These are phyloP conservation scores for Thalassophryne amazonica DNA, from an alignment of 2,797 vertebrate genomes.

Conservation along the genomic window DNA sequence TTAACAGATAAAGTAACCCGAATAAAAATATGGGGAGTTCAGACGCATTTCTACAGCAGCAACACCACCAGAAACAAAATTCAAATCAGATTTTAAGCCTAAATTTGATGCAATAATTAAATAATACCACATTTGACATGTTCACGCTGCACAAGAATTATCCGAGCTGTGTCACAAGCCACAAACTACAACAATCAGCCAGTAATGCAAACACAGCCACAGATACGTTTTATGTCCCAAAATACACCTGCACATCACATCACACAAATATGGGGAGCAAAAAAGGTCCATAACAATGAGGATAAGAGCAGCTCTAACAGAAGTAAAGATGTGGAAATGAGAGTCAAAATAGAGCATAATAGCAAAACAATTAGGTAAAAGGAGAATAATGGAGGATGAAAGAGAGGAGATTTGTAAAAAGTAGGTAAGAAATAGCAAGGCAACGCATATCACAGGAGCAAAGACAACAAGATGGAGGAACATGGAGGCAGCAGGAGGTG, in stretches of 20 bases:
- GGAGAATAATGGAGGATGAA: slow-evolving; percentile 55
- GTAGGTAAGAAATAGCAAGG: slow-evolving; percentile 52
- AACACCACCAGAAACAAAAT: too few species aligned
- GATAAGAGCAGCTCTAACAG: slow-evolving; percentile 27
- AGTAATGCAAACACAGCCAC: too few species aligned
- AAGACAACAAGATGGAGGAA: slow-evolving; percentile 22
- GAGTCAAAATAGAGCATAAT: slow-evolving; percentile 47
- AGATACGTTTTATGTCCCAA: too few species aligned
- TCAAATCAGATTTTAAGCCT: too few species aligned
- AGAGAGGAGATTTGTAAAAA: slow-evolving; percentile 54
- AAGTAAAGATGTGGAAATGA: slow-evolving; percentile 28
- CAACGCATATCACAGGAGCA: slow-evolving; percentile 37
- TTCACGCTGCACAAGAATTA: too few species aligned
- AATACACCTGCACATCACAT: neutral
- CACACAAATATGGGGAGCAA: neutral
- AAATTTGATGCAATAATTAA: too few species aligned
- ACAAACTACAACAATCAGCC: too few species aligned
- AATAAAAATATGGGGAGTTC: too few species aligned
- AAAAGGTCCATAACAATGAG: slow-evolving; percentile 10
- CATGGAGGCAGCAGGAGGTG: slow-evolving; percentile 3
- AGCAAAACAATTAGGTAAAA: slow-evolving; percentile 46
- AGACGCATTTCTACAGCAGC: too few species aligned
- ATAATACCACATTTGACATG: too few species aligned
- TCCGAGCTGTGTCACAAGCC: too few species aligned
- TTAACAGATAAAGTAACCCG: too few species aligned